These are phyloP conservation scores for Cerceris rybyensis DNA, from an alignment of 2,888 invertebrate species.

Conservation along the genomic window DNA sequence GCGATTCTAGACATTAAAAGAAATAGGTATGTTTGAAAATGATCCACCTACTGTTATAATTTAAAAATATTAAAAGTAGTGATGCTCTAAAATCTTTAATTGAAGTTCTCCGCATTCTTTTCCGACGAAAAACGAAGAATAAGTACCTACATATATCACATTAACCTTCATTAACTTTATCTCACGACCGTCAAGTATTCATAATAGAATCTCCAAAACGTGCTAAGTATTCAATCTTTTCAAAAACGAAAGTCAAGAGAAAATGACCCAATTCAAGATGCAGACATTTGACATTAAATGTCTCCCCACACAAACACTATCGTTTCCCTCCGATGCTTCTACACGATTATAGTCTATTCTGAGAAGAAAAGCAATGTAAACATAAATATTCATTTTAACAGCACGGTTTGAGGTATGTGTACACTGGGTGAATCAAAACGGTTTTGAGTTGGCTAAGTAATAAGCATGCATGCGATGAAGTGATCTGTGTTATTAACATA, in stretches of 20 bases:
- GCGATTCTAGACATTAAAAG: no score
- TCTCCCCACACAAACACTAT: conserved; percentile 40
- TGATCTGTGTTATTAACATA: conserved; percentile 80
- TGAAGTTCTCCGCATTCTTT: no score
- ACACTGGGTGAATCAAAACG: conserved; percentile 57
- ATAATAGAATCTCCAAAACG: neutral
- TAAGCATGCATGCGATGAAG: conserved; percentile 77
- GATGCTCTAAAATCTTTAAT: no score
- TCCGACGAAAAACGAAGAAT: no score
- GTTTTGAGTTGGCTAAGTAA: conserved; percentile 61
- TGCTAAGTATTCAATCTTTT: neutral
- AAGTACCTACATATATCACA: no score
- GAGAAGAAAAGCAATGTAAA: conserved; percentile 37
- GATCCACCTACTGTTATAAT: no score
- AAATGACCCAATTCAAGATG: neutral
- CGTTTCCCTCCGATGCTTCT: conserved; percentile 10
- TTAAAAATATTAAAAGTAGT: no score
- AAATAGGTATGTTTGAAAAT: no score
- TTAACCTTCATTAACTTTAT: no score
- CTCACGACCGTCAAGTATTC: no score
- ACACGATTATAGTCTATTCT: conserved; percentile 30
- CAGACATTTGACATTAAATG: conserved; percentile 18
- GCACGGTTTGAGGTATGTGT: conserved; percentile 35
- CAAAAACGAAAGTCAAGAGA: neutral
- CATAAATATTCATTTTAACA: conserved; percentile 63